These are phyloP conservation scores for Synchiropus splendidus DNA, from an alignment of 2,113 vertebrate species.

Conservation along the genomic window DNA sequence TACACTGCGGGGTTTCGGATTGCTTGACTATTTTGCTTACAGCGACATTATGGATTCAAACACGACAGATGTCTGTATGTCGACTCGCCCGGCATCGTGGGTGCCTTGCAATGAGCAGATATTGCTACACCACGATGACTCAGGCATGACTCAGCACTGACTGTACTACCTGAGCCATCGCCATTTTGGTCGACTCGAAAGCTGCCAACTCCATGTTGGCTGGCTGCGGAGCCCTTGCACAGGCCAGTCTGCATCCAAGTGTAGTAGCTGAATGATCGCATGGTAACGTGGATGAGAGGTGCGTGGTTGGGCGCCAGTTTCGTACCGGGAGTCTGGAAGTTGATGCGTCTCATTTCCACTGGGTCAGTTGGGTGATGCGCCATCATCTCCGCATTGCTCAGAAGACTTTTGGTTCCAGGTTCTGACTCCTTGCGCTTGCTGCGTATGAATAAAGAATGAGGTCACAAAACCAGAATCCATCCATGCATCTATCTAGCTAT, in stretches of 20 bases:
- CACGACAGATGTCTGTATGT: slow-evolving; percentile 14
- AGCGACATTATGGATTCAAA: neutral
- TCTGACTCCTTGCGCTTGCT: slow-evolving; percentile 95
- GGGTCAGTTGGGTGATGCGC: slow-evolving; percentile 95
- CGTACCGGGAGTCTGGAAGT: slow-evolving; percentile 95
- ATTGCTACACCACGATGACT: slow-evolving; percentile 46
- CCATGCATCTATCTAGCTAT: slow-evolving; percentile 20
- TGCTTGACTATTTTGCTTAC: slow-evolving; percentile 4
- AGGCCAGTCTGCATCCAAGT: slow-evolving; percentile 27
- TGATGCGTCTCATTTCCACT: slow-evolving; percentile 94
- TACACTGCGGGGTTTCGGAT: slow-evolving; percentile 12
- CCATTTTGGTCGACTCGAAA: slow-evolving; percentile 37
- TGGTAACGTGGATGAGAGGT: neutral
- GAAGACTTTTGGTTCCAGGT: slow-evolving; percentile 87
- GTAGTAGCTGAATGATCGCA: too few species aligned
- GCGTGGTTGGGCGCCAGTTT: slow-evolving; percentile 14
- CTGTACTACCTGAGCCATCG: slow-evolving; percentile 44
- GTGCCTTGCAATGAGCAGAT: slow-evolving; percentile 39
- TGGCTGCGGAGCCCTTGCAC: slow-evolving; percentile 17
- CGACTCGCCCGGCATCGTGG: slow-evolving; percentile 39
- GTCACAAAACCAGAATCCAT: slow-evolving; percentile 5
- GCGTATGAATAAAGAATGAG: slow-evolving; percentile 12
- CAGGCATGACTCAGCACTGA: slow-evolving; percentile 43
- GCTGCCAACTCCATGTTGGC: slow-evolving; percentile 31
- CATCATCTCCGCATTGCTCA: slow-evolving; percentile 87